phyloP scores from a whole-genome alignment of 2,113 vertebrate species.

The Embiotoca jacksoni region DNA sequence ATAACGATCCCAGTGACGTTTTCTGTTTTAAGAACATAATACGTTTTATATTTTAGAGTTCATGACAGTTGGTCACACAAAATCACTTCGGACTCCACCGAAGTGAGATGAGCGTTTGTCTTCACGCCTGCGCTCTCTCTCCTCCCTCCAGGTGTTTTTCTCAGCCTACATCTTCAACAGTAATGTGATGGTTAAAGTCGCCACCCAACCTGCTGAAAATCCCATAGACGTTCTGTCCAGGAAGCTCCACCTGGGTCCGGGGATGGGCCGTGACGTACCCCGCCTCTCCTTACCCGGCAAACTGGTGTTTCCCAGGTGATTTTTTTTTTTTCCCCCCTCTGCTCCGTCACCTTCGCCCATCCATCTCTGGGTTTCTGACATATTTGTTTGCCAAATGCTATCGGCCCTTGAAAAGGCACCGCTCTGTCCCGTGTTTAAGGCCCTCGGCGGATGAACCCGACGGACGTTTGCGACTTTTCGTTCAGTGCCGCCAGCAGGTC shows the following conservation, averaged over 20 bases:
- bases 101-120: too few species aligned
- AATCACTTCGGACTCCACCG: too few species aligned
- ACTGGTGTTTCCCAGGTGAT: conserved; percentile 97
- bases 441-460: not conserved
- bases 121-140: too few species aligned
- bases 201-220: conserved; percentile 98
- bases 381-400: not conserved
- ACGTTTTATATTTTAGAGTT: too few species aligned
- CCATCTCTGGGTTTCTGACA: not conserved
- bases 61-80: too few species aligned
- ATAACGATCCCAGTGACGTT: too few species aligned
- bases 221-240: conserved; percentile 97
- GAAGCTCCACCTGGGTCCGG: conserved; percentile 96
- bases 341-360: not conserved
- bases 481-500: too few species aligned
- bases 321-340: too few species aligned
- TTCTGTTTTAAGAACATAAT: too few species aligned
- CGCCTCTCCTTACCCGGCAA: conserved; percentile 97
- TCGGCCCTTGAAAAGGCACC: not conserved
- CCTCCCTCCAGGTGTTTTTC: conserved; percentile 92
- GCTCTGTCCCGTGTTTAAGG: not conserved
- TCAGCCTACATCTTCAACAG: conserved; percentile 99
- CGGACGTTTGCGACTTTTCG: not conserved
- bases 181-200: conserved; percentile 99
- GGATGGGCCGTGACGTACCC: conserved; percentile 95